These are phyloP conservation scores for Microcebus lehilahytsara DNA, from an alignment of 2,113 vertebrate genomes.

Conservation along the genomic window DNA sequence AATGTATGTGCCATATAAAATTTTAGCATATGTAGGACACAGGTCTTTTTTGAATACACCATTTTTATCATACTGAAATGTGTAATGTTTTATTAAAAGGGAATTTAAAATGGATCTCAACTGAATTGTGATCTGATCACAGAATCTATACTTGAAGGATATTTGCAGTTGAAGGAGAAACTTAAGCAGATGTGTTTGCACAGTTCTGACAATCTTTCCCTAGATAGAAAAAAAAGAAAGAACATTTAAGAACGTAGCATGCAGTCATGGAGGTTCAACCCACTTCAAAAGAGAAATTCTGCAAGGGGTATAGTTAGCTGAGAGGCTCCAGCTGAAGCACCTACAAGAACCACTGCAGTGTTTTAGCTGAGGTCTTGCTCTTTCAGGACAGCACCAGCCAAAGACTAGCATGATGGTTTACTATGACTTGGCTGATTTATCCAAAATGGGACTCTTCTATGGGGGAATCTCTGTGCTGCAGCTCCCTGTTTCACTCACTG, in stretches of 20 bases:
- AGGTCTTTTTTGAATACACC: neutral
- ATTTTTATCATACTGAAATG: conserved; percentile 16
- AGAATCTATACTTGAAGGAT: neutral
- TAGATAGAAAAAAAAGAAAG: neutral
- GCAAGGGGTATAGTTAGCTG: neutral
- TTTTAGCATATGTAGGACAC: neutral
- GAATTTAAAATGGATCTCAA: conserved; percentile 18
- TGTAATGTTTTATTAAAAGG: conserved; percentile 25
- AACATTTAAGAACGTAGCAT: neutral
- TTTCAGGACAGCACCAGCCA: neutral
- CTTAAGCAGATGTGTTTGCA: neutral
- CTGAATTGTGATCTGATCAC: conserved; percentile 25
- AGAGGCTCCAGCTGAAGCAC: neutral
- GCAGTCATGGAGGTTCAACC: neutral
- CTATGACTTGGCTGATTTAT: neutral
- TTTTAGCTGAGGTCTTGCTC: neutral
- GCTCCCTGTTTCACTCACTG: neutral
- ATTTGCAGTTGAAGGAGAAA: neutral
- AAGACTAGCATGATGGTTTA: neutral
- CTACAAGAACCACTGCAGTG: neutral
- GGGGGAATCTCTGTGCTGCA: neutral
- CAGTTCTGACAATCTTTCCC: neutral
- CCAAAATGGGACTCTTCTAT: neutral
- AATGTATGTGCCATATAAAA: neutral
- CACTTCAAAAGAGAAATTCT: neutral